Conservation (phyloP, 2,888 invertebrate species). For the Nemotelus pantherinus region DNA sequence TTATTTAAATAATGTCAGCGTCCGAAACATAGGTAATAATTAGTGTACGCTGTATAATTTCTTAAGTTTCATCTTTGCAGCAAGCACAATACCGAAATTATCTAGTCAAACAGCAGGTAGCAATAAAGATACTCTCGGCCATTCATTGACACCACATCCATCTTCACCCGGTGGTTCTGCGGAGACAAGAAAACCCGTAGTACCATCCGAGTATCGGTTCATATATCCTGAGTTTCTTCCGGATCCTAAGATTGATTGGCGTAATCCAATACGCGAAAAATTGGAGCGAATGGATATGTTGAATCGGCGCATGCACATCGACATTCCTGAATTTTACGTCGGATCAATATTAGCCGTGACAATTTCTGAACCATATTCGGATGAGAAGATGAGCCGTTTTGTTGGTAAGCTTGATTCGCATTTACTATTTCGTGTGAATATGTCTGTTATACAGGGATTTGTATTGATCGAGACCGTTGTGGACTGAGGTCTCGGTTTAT, state of each 20-base stretch:
- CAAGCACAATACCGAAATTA: neutral
- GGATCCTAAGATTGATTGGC: constrained; percentile 78
- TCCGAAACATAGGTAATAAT: constrained; percentile 1
- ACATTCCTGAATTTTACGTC: constrained; percentile 98
- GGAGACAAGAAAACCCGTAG: constrained; percentile 55
- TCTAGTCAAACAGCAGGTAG: neutral
- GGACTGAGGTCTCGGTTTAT: constrained; percentile 88
- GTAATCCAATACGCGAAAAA: constrained; percentile 85
- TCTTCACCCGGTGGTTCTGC: neutral
- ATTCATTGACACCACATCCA: too few relatives aligned
- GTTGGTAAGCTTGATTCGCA: constrained; percentile 56
- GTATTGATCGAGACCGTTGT: constrained; percentile 83
- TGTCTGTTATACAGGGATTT: constrained; percentile 84
- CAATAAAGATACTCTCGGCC: too few relatives aligned
- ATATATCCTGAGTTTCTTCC: constrained; percentile 94
- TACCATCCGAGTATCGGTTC: constrained; percentile 71
- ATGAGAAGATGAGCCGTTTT: constrained; percentile 81
- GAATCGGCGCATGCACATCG: constrained; percentile 74
- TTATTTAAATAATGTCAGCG: neutral
- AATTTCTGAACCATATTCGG: constrained; percentile 84
- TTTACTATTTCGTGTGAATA: constrained; percentile 2
- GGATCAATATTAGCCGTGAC: constrained; percentile 91
- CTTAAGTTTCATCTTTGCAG: neutral
- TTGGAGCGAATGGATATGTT: constrained; percentile 95
- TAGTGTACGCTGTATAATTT: neutral